Base-by-base conservation (phyloP, 1,140 invertebrate species). In the Oreohelix idahoensis region DNA sequence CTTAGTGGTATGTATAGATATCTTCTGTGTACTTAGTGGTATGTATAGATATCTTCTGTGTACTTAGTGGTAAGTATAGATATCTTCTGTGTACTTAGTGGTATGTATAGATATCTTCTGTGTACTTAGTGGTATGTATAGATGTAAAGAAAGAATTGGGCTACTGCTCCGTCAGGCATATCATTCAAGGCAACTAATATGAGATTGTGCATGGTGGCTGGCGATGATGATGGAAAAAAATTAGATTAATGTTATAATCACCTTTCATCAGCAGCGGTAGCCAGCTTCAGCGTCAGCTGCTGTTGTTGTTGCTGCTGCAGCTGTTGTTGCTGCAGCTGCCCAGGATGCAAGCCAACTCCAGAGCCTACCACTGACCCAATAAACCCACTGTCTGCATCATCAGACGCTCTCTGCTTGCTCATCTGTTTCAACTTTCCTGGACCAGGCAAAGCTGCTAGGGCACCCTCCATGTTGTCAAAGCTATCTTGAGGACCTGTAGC, bases 381-480 rank as follows among this genome's bases (percentile, higher is more conserved):
- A 58, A 91, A 91, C 11, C 90, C 90, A 86, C 90, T 91, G 85
- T 91, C 90, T 69, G 87, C 87, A 85, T 91, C 90, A 69, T 85
- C 84, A 8, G 88, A 86, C 53, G 88, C 87, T 49, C 87, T 82
- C 39, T 88, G 87, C 38, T 86, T 87, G 8, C 87, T 90, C 89
- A 90, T 87, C 84, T 91, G 88, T 79, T 91, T 91, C 70, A 90
- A 88, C 66, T 88, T 90, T 8, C 89, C 89, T 17, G 89, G 89
- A 17, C 89, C 89, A 23, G 88, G 88, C 35, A 88, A 63, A 36
- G 84, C 87, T 17, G 88, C 85, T 13, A 89, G 84, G 29, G 86
- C 86, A 63, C 85, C 85, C 49, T 85, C 80, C 26, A 45, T 15
- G 45, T 53, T 58, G 10, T 38, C 36, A 35, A 5, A 29, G 29